These are phyloP conservation scores for Sebastes flavidus DNA, from an alignment of 2,797 vertebrate genomes.

Conservation along the genomic window DNA sequence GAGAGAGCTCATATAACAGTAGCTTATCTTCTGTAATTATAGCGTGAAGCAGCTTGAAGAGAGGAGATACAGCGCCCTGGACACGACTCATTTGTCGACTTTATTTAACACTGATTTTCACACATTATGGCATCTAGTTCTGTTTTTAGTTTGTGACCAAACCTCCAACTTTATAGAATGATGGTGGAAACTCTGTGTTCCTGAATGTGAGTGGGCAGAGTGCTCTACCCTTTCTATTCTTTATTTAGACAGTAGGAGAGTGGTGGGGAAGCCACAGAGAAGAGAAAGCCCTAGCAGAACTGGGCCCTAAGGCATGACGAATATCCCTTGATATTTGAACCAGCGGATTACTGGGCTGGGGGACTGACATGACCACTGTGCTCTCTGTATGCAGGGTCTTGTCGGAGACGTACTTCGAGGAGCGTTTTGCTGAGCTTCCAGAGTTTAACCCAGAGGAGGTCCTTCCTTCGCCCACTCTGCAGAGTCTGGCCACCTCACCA, in stretches of 20 bases:
- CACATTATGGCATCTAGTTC: conserved; percentile 18
- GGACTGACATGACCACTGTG: not conserved
- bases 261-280: conserved; percentile 27
- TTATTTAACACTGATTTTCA: conserved; percentile 28
- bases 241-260: conserved; percentile 47
- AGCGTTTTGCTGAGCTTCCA: conserved; percentile 91
- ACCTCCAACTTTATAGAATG: conserved; percentile 30
- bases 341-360: not conserved
- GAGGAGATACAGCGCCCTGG: conserved; percentile 23
- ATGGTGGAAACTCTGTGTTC: conserved; percentile 45
- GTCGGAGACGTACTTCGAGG: conserved; percentile 90
- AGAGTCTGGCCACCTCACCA: conserved; percentile 92
- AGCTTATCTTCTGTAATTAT: conserved; percentile 34
- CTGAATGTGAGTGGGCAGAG: conserved; percentile 54
- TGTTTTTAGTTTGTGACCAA: conserved; percentile 36
- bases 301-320: conserved; percentile 18
- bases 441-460: conserved; percentile 93
- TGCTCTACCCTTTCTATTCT: conserved; percentile 28
- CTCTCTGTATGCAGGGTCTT: conserved; percentile 81
- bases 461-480: conserved; percentile 92
- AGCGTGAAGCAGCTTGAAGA: conserved; percentile 45
- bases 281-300: conserved; percentile 22
- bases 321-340: conserved; percentile 12
- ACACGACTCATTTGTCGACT: conserved; percentile 27
- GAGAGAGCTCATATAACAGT: conserved; percentile 30